Evolutionary conservation across 2,797 vertebrate genomes (phyloP).

Genomic region (Xenopus petersii): DNA sequence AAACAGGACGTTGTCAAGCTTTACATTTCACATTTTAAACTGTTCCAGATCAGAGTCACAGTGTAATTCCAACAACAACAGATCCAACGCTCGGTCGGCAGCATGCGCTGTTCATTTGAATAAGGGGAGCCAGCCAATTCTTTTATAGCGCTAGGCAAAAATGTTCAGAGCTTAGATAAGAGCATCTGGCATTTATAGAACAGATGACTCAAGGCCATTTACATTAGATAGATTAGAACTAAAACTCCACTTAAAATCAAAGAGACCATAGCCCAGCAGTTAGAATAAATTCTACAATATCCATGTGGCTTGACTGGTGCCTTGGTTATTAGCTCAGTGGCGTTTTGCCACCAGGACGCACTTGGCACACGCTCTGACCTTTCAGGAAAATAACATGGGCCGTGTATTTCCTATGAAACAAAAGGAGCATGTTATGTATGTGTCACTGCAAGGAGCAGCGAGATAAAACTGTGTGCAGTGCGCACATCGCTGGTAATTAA

Average conservation of each 20-base stretch:
- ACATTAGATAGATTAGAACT: constrained; percentile 52
- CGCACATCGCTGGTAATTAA: not conserved
- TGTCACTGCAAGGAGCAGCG: constrained; percentile 38
- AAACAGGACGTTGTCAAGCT: too few relatives aligned
- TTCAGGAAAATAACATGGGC: constrained; percentile 36
- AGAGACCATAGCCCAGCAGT: constrained; percentile 48
- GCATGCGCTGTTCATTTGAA: constrained; percentile 57
- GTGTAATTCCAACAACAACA: not conserved
- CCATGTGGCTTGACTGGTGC: constrained; percentile 36
- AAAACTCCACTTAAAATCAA: constrained; percentile 53
- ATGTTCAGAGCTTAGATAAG: constrained; percentile 53
- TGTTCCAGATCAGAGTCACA: too few relatives aligned
- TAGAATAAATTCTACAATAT: constrained; percentile 48
- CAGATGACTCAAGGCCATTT: constrained; percentile 55
- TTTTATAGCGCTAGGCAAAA: constrained; percentile 53
- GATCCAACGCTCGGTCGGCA: constrained; percentile 61
- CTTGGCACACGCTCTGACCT: constrained; percentile 46
- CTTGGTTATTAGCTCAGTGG: constrained; percentile 50
- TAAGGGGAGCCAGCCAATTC: constrained; percentile 57
- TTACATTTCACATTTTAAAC: too few relatives aligned
- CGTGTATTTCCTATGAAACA: constrained; percentile 33
- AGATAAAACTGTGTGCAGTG: constrained; percentile 21
- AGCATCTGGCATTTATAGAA: constrained; percentile 57
- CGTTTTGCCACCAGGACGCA: constrained; percentile 46
- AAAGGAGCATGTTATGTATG: constrained; percentile 48